phyloP scores from a whole-genome alignment of 2,888 invertebrate species.

The Pseudococcus viburni region DNA sequence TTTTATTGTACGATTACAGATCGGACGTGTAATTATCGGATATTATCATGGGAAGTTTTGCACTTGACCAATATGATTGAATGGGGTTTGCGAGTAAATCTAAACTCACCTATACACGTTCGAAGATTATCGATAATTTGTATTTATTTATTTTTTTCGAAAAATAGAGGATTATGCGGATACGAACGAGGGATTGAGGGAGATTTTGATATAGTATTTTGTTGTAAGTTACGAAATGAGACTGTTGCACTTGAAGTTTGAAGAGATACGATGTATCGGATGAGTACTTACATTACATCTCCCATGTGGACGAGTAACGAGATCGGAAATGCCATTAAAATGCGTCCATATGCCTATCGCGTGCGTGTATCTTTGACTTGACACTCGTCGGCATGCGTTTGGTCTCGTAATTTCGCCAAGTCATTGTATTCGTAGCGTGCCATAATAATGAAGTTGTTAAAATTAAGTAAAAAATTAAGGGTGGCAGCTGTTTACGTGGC shows the following conservation, averaged over 20 bases:
- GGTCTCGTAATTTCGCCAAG: conserved; percentile 32
- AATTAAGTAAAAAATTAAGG: conserved; percentile 39
- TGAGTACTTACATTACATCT: background rate
- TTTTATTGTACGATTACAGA: conserved; percentile 16
- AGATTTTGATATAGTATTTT: too few species aligned
- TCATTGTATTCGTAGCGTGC: conserved; percentile 22
- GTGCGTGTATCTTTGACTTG: conserved; percentile 43
- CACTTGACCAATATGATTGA: background rate
- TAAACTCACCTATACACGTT: background rate
- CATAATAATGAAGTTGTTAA: conserved; percentile 35
- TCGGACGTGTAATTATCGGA: background rate
- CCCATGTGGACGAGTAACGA: conserved; percentile 1
- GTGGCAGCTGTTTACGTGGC: conserved; percentile 27
- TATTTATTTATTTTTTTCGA: background rate
- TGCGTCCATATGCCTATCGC: conserved; percentile 26
- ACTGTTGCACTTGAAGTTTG: too few species aligned
- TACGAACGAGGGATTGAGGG: too few species aligned
- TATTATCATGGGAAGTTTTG: conserved; percentile 16
- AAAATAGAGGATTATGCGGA: background rate
- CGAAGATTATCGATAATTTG: background rate
- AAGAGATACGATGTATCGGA: too few species aligned
- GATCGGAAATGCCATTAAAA: conserved; percentile 17
- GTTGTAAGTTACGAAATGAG: too few species aligned
- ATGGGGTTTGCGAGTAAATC: background rate
- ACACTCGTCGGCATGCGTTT: conserved; percentile 30